phyloP scores from a whole-genome alignment of 2,113 vertebrate genomes.

The Laticauda laticaudata region DNA sequence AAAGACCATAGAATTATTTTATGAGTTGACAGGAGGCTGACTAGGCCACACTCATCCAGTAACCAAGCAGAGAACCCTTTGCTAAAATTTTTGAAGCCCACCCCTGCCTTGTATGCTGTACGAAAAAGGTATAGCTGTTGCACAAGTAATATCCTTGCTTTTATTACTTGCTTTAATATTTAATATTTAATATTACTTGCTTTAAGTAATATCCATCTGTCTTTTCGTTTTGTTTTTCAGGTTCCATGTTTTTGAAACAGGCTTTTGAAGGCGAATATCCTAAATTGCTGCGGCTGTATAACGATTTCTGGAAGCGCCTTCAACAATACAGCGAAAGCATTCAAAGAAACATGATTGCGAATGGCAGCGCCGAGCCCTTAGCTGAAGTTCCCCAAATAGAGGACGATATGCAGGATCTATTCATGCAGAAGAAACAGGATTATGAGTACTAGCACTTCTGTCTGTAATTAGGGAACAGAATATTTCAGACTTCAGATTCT shows the following conservation, averaged over 20 bases:
- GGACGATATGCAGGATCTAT: constrained; percentile 80
- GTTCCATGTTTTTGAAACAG: constrained; percentile 91
- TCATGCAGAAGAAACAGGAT: constrained; percentile 80
- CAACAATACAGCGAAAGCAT: constrained; percentile 88
- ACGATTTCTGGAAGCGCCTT: constrained; percentile 95
- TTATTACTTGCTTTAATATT: too few species aligned
- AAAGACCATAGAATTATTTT: too few species aligned
- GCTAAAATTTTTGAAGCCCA: too few species aligned
- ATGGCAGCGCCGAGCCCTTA: constrained; percentile 72
- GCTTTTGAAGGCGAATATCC: constrained; percentile 97
- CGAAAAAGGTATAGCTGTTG: background rate
- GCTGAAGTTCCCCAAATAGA: constrained; percentile 75
- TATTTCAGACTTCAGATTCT: background rate
- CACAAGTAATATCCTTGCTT: background rate
- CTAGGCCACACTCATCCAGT: too few species aligned
- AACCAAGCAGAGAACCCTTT: too few species aligned
- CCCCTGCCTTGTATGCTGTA: background rate
- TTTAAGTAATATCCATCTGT: background rate
- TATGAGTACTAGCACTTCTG: constrained; percentile 80
- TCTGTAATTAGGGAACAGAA: constrained; percentile 17
- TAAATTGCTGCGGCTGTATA: constrained; percentile 90
- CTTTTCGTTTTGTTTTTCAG: constrained; percentile 65
- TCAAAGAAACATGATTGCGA: constrained; percentile 76
- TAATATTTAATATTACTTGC: background rate
- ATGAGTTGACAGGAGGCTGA: too few species aligned